Evolutionary conservation across 2,797 vertebrate species (phyloP).

Genomic region (Sandelia bainsii): DNA sequence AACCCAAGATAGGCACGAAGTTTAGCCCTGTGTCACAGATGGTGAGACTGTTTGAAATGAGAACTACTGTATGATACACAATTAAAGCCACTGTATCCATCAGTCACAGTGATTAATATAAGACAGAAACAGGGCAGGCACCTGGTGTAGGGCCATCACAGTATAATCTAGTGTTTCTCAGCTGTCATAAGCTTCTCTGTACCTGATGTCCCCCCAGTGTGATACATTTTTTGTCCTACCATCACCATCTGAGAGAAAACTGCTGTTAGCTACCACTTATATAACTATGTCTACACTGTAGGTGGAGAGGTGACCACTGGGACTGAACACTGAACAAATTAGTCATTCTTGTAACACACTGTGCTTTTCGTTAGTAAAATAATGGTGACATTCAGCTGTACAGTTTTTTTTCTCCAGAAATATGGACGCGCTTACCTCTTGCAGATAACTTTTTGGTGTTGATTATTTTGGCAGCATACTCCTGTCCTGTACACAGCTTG

Average conservation of each 20-base stretch:
- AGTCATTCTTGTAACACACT: constrained; percentile 14
- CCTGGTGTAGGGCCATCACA: not conserved
- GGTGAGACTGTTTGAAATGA: not conserved
- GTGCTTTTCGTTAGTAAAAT: not conserved
- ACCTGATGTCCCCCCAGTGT: constrained; percentile 25
- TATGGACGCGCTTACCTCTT: constrained; percentile 87
- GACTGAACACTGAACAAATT: constrained; percentile 31
- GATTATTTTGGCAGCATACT: constrained; percentile 98
- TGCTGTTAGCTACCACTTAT: constrained; percentile 34
- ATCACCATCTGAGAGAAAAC: constrained; percentile 40
- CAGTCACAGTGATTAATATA: not conserved
- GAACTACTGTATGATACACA: not conserved
- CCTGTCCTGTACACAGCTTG: constrained; percentile 96
- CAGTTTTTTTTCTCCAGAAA: not conserved
- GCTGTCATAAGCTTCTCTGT: not conserved
- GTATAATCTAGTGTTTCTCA: not conserved
- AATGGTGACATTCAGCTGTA: not conserved
- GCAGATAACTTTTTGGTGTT: constrained; percentile 99
- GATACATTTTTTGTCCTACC: constrained; percentile 36
- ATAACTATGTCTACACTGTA: constrained; percentile 46
- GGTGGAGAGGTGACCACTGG: constrained; percentile 37
- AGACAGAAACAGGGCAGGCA: not conserved
- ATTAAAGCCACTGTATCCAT: not conserved
- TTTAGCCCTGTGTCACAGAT: not conserved
- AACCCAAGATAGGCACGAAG: not conserved